These are phyloP conservation scores for Portunus trituberculatus DNA, from an alignment of 1,140 invertebrate genomes.

Conservation along the genomic window DNA sequence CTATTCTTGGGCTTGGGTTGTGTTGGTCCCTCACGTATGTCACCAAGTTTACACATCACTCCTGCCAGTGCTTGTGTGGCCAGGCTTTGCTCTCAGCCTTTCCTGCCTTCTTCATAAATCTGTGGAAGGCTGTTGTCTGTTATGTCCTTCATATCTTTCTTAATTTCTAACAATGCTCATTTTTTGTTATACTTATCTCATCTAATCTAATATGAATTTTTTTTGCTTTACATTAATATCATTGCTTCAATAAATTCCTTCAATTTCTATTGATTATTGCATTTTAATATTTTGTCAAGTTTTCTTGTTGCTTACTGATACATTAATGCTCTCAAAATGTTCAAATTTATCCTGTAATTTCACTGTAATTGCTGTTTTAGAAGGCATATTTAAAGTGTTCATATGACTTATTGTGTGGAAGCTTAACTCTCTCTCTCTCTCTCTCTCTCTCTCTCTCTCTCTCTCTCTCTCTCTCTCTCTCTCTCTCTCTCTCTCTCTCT, in stretches of 20 bases:
- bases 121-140: not conserved
- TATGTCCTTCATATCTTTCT: not conserved
- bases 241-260: too few species aligned
- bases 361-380: too few species aligned
- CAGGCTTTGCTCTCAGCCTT: not conserved
- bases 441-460: constrained; percentile 29
- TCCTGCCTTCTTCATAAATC: not conserved
- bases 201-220: too few species aligned
- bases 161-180: too few species aligned
- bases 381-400: not conserved
- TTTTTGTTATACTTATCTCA: too few species aligned
- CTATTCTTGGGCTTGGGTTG: not conserved
- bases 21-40: not conserved
- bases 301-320: too few species aligned
- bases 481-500: constrained; percentile 42
- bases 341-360: too few species aligned
- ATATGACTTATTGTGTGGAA: not conserved
- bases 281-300: too few species aligned
- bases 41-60: not conserved
- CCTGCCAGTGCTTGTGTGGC: not conserved
- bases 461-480: not conserved
- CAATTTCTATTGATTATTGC: too few species aligned
- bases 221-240: too few species aligned
- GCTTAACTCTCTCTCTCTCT: constrained; percentile 20
- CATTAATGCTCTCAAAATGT: too few species aligned